These are phyloP conservation scores for Eupithecia abbreviata DNA, from an alignment of 2,888 invertebrate species.

Conservation along the genomic window DNA sequence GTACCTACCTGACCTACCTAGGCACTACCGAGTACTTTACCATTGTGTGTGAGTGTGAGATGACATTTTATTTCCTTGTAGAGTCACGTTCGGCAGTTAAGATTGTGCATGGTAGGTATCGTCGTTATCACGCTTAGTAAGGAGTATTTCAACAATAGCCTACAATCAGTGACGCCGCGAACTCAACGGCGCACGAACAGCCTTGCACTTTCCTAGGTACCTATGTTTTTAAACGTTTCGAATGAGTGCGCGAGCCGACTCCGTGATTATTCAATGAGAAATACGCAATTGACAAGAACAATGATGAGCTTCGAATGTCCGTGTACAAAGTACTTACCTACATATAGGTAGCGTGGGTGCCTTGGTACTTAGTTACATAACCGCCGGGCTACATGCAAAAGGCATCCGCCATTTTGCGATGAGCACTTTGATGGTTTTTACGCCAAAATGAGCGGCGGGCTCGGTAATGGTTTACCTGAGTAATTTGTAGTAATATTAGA, in stretches of 20 bases:
- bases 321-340: slow-evolving; percentile 53
- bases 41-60: not conserved
- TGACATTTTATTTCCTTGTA: slow-evolving; percentile 38
- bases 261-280: slow-evolving; percentile 68
- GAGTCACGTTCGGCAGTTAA: slow-evolving; percentile 41
- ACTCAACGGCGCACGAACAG: slow-evolving; percentile 44
- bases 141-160: slow-evolving; percentile 40
- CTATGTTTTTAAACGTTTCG: slow-evolving; percentile 61
- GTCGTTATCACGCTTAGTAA: slow-evolving; percentile 32
- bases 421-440: slow-evolving; percentile 69
- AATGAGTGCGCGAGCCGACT: slow-evolving; percentile 56
- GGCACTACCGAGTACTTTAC: not conserved
- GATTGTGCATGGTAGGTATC: slow-evolving; percentile 34
- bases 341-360: slow-evolving; percentile 47
- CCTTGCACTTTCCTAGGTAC: slow-evolving; percentile 64
- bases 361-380: slow-evolving; percentile 65
- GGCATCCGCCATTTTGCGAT: slow-evolving; percentile 75
- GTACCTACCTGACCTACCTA: not conserved
- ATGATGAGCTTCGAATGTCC: slow-evolving; percentile 62
- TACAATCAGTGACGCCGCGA: slow-evolving; percentile 45
- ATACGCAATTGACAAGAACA: slow-evolving; percentile 70
- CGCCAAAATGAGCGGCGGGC: slow-evolving; percentile 68
- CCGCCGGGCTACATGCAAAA: slow-evolving; percentile 58
- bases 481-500: slow-evolving; percentile 51
- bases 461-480: slow-evolving; percentile 54